These are phyloP conservation scores for Phalacrocorax brasilianus DNA, from an alignment of 2,113 vertebrate genomes.

Conservation along the genomic window DNA sequence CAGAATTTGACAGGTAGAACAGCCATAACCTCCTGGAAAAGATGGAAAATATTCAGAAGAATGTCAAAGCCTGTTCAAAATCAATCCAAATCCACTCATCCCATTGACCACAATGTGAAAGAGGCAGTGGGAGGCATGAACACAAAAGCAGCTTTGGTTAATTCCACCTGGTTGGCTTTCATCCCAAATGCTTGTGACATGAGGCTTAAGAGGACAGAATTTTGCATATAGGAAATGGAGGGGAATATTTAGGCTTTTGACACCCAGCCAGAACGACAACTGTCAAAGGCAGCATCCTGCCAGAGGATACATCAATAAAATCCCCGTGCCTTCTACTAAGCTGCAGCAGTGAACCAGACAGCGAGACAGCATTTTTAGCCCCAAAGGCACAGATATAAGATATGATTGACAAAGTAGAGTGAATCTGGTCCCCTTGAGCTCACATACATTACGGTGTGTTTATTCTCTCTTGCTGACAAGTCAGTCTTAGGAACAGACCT, in stretches of 20 bases:
- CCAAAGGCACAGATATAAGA: background rate
- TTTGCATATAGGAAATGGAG: background rate
- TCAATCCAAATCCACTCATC: background rate
- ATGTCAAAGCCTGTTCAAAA: background rate
- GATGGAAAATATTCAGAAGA: background rate
- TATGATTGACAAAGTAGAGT: background rate
- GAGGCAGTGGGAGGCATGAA: background rate
- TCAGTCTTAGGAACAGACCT: background rate
- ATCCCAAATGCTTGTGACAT: background rate
- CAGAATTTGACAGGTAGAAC: background rate
- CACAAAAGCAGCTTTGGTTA: background rate
- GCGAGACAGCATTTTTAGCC: background rate
- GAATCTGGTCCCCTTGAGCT: background rate
- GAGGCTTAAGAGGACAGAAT: background rate
- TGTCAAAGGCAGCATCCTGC: background rate
- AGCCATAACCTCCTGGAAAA: background rate
- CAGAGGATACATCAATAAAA: background rate
- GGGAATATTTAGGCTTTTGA: background rate
- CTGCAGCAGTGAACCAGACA: background rate
- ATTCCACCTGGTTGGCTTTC: background rate
- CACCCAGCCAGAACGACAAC: background rate
- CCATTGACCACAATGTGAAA: background rate
- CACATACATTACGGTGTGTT: rapidly evolving
- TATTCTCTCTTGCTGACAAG: background rate
- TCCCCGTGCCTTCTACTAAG: background rate